A percentile compares a stretch with the other conserved stretches of the same genome.
phyloP scores from a whole-genome alignment of 2,888 invertebrate genomes.

The Caenorhabditis angaria region DNA sequence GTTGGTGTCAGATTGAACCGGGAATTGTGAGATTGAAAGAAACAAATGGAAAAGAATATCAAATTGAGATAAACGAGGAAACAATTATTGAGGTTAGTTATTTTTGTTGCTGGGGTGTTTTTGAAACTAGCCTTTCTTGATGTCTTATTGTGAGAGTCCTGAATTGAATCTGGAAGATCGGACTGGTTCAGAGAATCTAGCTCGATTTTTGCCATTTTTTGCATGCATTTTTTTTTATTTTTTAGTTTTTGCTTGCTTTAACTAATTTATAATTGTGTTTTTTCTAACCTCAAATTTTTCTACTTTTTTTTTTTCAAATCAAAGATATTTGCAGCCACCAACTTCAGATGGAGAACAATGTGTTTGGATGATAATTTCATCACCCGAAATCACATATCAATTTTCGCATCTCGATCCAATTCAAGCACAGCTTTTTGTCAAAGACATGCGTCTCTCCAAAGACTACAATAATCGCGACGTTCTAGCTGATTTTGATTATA shows the following conservation, averaged over 20 bases:
- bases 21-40: slow-evolving; percentile 31
- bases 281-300: not conserved
- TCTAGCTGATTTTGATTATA: slow-evolving; percentile 20
- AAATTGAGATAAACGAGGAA: slow-evolving; percentile 33
- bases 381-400: slow-evolving; percentile 9
- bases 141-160: too few species aligned
- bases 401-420: slow-evolving; percentile 41
- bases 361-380: slow-evolving; percentile 20
- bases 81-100: slow-evolving; percentile 37
- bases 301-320: not conserved
- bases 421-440: slow-evolving; percentile 29
- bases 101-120: too few species aligned
- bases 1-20: slow-evolving; percentile 34
- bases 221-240: too few species aligned
- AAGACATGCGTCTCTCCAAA: slow-evolving; percentile 33
- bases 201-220: too few species aligned
- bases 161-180: too few species aligned
- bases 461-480: slow-evolving; percentile 26
- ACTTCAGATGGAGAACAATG: not conserved
- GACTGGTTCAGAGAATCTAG: too few species aligned
- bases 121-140: too few species aligned
- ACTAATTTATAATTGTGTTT: too few species aligned
- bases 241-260: too few species aligned
- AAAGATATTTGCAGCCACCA: slow-evolving; percentile 5
- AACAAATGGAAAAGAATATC: slow-evolving; percentile 24